Percentiles rank a stretch among this genome's conserved stretches.
Conservation (phyloP, 1,140 invertebrate species). For the Harpegnathos saltator region DNA sequence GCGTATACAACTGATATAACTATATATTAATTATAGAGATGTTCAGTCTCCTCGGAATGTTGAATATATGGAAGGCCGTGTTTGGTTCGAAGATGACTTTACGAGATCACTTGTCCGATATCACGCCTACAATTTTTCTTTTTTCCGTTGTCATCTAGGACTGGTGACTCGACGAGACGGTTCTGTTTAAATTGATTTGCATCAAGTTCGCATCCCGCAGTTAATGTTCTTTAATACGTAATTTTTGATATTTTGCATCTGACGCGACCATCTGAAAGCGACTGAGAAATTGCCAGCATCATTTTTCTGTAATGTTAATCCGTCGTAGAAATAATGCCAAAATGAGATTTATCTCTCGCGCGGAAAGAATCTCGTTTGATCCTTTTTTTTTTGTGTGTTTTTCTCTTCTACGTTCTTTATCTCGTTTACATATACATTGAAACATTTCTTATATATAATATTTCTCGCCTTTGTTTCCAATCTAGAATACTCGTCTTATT, state of each 20-base stretch:
- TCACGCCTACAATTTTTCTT: not conserved
- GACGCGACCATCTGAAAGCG: not conserved
- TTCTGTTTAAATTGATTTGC: constrained; percentile 20
- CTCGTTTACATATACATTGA: not conserved
- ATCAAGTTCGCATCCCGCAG: constrained; percentile 12
- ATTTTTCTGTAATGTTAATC: constrained; percentile 5
- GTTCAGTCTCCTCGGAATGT: constrained; percentile 72
- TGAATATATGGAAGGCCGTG: constrained; percentile 72
- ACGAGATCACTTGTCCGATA: constrained; percentile 11
- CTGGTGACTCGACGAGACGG: constrained; percentile 47
- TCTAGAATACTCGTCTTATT: no score
- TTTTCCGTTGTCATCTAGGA: not conserved
- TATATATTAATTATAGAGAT: constrained; percentile 43
- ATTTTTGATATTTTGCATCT: constrained; percentile 28
- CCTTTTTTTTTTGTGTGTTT: no score
- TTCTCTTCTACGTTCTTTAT: not conserved
- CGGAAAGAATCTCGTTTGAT: constrained; percentile 8
- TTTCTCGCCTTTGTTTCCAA: not conserved
- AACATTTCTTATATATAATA: not conserved
- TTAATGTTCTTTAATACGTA: not conserved
- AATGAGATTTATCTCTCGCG: constrained; percentile 28
- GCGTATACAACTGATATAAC: constrained; percentile 14
- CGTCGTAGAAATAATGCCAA: not conserved
- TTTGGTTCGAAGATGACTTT: constrained; percentile 67
- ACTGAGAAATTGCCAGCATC: constrained; percentile 8